Evolutionary conservation across 37 sponge, comb jelly and placozoan species (phyloP), one percentile per base, ranked within the genome.

Genomic region (Beroe forskalii): DNA sequence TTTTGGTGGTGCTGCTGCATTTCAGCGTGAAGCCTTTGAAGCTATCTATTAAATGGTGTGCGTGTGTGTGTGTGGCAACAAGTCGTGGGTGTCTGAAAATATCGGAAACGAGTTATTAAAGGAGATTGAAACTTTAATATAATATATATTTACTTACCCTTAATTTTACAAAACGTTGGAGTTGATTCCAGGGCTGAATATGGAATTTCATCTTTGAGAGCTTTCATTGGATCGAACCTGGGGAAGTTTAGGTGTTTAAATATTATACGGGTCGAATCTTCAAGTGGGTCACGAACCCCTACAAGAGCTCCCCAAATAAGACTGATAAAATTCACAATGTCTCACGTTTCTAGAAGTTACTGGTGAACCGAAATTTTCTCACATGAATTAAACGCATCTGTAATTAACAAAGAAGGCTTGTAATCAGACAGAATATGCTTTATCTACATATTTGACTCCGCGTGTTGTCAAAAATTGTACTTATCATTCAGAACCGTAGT

Each of bases 191-290:
- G 48, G 23, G 86, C 86, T 23, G 86, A 80, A 24, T 80, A 80
- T 23, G 86, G 86, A 23, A 44, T 44, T 44, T 80, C 86, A 38
- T 80, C 86, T 25, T 80, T 80, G 37, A 80, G 86, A 1, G 86
- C 44, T 37, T 80, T 80, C 86, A 80, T 80, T 24, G 86, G 86
- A 80, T 80, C 86, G 27, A 80, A 80, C 48, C 86, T 80, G 55
- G 12, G 22, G 27, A 80, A 72, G 31, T 72, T 8, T 63, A 4
- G 66, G 25, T 63, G 66, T 63, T 63, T 24, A 8, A 20, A 63
- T 63, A 63, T 28, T 63, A n/a, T n/a, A n/a, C n/a, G n/a, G n/a
- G n/a, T n/a, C n/a, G n/a, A n/a, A n/a, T n/a, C n/a, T n/a, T n/a
- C n/a, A n/a, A n/a, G n/a, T n/a, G n/a, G n/a, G n/a, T n/a, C n/a